Base-by-base conservation (phyloP, 2,888 invertebrate genomes). In the Leptothorax acervorum region DNA sequence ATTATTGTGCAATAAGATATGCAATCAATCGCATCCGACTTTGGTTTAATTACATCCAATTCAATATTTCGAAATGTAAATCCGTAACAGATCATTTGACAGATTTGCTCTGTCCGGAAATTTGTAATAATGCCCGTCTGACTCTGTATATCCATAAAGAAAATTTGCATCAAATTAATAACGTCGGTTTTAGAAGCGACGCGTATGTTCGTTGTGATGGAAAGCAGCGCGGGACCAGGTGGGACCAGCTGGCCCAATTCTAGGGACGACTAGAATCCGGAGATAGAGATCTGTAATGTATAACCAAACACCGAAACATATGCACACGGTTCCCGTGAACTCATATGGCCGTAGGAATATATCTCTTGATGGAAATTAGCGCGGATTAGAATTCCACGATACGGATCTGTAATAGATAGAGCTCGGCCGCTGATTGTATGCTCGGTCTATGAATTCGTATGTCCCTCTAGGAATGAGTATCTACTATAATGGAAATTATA, bases 351-450 rank as follows among this genome's bases (percentile, higher is more conserved):
- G 18, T 42, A 45, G 60, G 53, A 53, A 53, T 53, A 45, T 45
- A 55, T 71, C 39, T 71, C 42, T 42, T 42, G 35, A 75, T 75
- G 31, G 48, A 75, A 75, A 75, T 75, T 74, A 62, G 45, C 28
- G 45, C 45, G n/a, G 53, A 45, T 75, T 51, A 45, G 62, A 62
- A 45, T 62, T 60, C 45, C 4, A 4, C 4, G 74, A 74, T 74
- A 39, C n/a, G n/a, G 35, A 63, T 74, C 73, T 45, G 18, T 45
- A 42, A 12, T 60, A 57, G 55, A 55, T 55, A 48, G 18, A 5
- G 5, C 9, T 55, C 9, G 15, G 15, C 23, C 8, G 39, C 15
- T 55, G 68, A 55, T 42, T 42, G 28, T 71, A 53, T 35, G 35
- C 18, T 35, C 31, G 51, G 31, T 71, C n/a, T 71, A 39, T 55